Evolutionary conservation across 2,113 vertebrate species (phyloP).

Genomic region (Dermatemys mawii): DNA sequence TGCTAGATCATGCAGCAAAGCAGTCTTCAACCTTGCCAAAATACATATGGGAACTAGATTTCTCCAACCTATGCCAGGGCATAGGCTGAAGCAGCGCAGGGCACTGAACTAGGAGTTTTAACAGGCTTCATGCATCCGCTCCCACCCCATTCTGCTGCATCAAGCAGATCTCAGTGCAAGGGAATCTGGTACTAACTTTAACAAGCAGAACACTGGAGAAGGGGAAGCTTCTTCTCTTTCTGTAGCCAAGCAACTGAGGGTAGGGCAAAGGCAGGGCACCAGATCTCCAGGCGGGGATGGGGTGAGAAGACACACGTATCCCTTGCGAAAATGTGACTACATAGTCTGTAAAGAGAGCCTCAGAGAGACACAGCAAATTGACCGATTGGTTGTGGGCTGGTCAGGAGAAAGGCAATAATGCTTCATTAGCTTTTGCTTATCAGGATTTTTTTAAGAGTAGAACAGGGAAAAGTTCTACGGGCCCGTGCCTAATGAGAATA

Average conservation of each 20-base stretch:
- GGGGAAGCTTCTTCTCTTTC: background rate
- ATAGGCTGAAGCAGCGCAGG: rapidly evolving
- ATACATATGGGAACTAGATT: background rate
- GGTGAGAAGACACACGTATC: background rate
- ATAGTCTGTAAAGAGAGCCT: background rate
- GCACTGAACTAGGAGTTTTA: background rate
- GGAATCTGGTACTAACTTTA: background rate
- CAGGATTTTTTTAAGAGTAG: background rate
- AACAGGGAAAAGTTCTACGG: background rate
- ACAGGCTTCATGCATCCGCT: background rate
- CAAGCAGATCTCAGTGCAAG: background rate
- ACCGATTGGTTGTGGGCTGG: background rate
- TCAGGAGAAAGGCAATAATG: background rate
- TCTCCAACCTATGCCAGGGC: background rate
- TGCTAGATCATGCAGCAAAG: background rate
- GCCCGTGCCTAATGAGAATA: background rate
- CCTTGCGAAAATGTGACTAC: background rate
- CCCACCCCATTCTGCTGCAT: background rate
- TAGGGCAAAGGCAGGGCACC: background rate
- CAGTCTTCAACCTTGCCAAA: background rate
- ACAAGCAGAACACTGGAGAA: background rate
- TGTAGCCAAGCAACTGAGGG: background rate
- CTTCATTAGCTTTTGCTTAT: background rate
- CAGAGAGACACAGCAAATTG: background rate
- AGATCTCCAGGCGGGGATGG: background rate